Conservation (phyloP, 2,888 invertebrate genomes). For the Drosophila emarginata region DNA sequence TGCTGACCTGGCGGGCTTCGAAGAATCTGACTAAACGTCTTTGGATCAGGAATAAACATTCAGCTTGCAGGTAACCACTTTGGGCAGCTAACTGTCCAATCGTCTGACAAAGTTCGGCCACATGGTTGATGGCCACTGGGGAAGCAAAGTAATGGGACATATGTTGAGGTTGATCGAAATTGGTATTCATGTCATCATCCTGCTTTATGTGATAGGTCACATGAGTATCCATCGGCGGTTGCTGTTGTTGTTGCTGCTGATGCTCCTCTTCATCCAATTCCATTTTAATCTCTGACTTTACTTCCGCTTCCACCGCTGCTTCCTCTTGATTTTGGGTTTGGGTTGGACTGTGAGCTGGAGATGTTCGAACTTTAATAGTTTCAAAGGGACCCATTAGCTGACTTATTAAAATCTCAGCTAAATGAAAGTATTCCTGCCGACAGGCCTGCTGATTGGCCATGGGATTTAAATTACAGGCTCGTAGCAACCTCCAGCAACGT, state of each 20-base stretch:
- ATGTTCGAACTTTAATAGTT: constrained; percentile 69
- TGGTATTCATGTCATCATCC: constrained; percentile 67
- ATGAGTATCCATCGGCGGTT: constrained; percentile 4
- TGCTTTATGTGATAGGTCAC: constrained; percentile 70
- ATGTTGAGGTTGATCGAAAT: constrained; percentile 46
- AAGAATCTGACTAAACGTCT: constrained; percentile 78
- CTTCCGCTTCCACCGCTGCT: not conserved
- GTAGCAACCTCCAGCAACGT: constrained; percentile 79
- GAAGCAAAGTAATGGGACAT: constrained; percentile 77
- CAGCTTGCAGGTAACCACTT: constrained; percentile 80
- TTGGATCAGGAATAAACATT: constrained; percentile 77
- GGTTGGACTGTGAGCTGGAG: constrained; percentile 26
- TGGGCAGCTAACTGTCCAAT: constrained; percentile 78
- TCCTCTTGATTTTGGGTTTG: not conserved
- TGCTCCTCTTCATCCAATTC: constrained; percentile 59
- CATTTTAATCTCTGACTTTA: constrained; percentile 45
- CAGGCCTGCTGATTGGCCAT: constrained; percentile 74
- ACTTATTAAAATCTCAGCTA: constrained; percentile 80
- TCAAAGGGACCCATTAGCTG: constrained; percentile 80
- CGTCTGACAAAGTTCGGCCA: constrained; percentile 79
- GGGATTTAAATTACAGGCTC: constrained; percentile 79
- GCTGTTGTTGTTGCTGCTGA: constrained; percentile 35
- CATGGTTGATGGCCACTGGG: constrained; percentile 66
- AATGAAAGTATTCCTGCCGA: constrained; percentile 79
- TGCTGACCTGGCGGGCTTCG: constrained; percentile 64